Conservation (phyloP, 2,797 vertebrate genomes). For the Astyanax mexicanus region DNA sequence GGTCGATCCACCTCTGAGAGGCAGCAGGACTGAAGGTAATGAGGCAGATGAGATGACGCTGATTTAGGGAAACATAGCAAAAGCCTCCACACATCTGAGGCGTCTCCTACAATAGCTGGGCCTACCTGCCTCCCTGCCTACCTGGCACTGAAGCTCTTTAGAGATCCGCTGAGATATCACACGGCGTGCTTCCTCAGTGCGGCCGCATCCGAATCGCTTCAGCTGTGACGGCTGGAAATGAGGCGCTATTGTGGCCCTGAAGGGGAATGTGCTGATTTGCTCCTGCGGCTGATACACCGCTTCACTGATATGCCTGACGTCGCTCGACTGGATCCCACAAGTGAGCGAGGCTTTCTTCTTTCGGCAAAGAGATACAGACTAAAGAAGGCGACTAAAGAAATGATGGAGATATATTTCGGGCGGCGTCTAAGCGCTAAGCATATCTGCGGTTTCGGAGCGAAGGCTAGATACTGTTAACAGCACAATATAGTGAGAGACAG, state of each 20-base stretch:
- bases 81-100: slow-evolving; percentile 44
- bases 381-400: slow-evolving; percentile 61
- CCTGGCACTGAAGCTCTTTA: slow-evolving; percentile 60
- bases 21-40: slow-evolving; percentile 67
- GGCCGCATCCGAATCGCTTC: slow-evolving; percentile 69
- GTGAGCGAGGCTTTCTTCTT: slow-evolving; percentile 63
- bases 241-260: slow-evolving; percentile 63
- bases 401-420: slow-evolving; percentile 56
- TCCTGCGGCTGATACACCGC: slow-evolving; percentile 61
- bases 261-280: slow-evolving; percentile 72
- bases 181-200: slow-evolving; percentile 68
- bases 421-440: slow-evolving; percentile 66
- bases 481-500: slow-evolving; percentile 30
- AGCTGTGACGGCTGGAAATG: slow-evolving; percentile 66
- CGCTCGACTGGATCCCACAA: slow-evolving; percentile 54
- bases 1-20: slow-evolving; percentile 59
- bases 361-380: slow-evolving; percentile 16
- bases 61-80: slow-evolving; percentile 53
- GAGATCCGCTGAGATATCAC: slow-evolving; percentile 67
- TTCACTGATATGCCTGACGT: slow-evolving; percentile 63
- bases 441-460: slow-evolving; percentile 49
- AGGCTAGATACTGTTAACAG: slow-evolving; percentile 31
- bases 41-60: slow-evolving; percentile 71
- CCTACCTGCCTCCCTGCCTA: no score
- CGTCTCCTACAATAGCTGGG: slow-evolving; percentile 51